Conservation (phyloP, 2,888 invertebrate species). For the Cybosia mesomella region DNA sequence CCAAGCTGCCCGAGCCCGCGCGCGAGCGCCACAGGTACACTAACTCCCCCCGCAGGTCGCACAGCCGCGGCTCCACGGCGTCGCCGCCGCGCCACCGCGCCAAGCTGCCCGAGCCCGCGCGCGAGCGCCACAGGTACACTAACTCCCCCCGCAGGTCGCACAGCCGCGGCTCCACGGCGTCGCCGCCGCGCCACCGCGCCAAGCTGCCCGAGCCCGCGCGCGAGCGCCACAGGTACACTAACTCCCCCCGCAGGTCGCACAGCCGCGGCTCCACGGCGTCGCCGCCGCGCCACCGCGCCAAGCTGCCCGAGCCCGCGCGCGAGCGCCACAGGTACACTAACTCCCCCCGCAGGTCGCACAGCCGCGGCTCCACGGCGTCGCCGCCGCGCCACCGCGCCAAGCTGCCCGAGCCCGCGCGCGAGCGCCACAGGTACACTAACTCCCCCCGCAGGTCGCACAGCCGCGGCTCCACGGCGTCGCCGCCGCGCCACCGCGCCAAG, state of each 20-base stretch:
- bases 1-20: conserved; percentile 65
- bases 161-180: conserved; percentile 82
- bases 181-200: conserved; percentile 77
- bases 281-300: conserved; percentile 75
- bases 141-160: conserved; percentile 74
- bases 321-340: conserved; percentile 64
- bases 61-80: conserved; percentile 83
- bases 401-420: conserved; percentile 64
- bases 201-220: conserved; percentile 65
- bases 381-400: conserved; percentile 77
- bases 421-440: conserved; percentile 62
- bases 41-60: conserved; percentile 69
- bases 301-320: conserved; percentile 65
- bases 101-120: conserved; percentile 63
- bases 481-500: conserved; percentile 75
- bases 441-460: too few species aligned
- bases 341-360: conserved; percentile 79
- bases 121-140: conserved; percentile 66
- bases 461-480: conserved; percentile 79
- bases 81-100: conserved; percentile 79
- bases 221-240: conserved; percentile 64
- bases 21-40: conserved; percentile 67
- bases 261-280: conserved; percentile 83
- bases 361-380: conserved; percentile 80
- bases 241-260: conserved; percentile 74